Evolutionary conservation across 2,888 invertebrate genomes (phyloP).

Genomic region (Caenorhabditis drosophilae): DNA sequence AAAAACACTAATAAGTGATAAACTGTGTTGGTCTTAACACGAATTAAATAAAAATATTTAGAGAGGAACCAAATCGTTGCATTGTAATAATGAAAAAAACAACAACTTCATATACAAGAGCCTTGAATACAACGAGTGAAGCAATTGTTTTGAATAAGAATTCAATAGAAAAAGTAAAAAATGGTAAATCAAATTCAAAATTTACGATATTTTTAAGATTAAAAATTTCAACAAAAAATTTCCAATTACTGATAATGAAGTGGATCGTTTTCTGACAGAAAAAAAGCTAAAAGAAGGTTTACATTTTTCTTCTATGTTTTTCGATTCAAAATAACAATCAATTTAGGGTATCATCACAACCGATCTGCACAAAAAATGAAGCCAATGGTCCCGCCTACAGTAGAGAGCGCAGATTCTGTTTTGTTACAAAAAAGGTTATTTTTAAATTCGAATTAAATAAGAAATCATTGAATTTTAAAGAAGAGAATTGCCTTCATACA

Average conservation of each 20-base stretch:
- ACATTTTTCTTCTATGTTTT: background rate
- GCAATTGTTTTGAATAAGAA: constrained; percentile 7
- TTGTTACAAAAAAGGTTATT: background rate
- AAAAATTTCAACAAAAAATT: background rate
- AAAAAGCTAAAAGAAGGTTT: background rate
- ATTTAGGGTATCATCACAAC: background rate
- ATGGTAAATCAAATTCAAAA: too few relatives aligned
- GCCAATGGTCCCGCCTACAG: background rate
- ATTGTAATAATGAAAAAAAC: constrained; percentile 16
- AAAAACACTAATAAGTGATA: background rate
- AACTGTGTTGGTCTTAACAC: background rate
- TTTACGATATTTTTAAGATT: too few relatives aligned
- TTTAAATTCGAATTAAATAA: background rate
- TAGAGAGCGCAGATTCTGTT: too few relatives aligned
- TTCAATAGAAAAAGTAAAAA: background rate
- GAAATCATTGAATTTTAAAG: constrained; percentile 31
- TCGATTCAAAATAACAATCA: background rate
- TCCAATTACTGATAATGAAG: constrained; percentile 9
- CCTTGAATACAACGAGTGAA: background rate
- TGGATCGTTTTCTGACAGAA: constrained; percentile 14
- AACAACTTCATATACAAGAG: background rate
- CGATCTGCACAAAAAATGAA: background rate
- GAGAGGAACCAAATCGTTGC: constrained; percentile 29
- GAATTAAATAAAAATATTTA: background rate
- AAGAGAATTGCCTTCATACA: constrained; percentile 46